These are phyloP conservation scores for Junonia oenone DNA, from an alignment of 2,888 invertebrate species.

Conservation along the genomic window DNA sequence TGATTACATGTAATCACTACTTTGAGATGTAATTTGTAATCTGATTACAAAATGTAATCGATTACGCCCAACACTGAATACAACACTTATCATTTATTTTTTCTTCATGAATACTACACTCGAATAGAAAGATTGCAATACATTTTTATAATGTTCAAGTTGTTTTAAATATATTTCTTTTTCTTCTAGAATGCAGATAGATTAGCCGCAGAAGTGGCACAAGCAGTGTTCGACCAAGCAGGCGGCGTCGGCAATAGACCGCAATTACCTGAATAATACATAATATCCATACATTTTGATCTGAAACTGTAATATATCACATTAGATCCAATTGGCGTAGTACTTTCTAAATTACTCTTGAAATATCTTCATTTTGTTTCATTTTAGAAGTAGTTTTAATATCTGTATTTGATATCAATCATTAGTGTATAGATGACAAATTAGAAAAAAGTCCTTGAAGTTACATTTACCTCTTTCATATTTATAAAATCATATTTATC, in stretches of 20 bases:
- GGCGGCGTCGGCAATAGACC: constrained; percentile 88
- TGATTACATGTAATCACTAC: no score
- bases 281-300: neutral
- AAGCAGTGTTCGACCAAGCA: constrained; percentile 87
- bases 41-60: no score
- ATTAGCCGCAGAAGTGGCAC: constrained; percentile 87
- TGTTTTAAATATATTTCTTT: constrained; percentile 11
- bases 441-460: neutral
- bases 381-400: neutral
- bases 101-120: no score
- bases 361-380: neutral
- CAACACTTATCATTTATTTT: no score
- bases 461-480: neutral
- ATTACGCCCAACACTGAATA: no score
- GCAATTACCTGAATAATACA: constrained; percentile 41
- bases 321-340: constrained; percentile 9
- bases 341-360: constrained; percentile 10
- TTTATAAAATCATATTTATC: neutral
- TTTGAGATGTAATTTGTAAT: no score
- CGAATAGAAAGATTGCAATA: no score
- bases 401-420: neutral
- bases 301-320: no score
- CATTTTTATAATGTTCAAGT: neutral
- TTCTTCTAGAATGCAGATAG: constrained; percentile 82
- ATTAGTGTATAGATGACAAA: neutral